Conservation (phyloP, 2,113 vertebrate genomes). For the Syngnathus floridae region DNA sequence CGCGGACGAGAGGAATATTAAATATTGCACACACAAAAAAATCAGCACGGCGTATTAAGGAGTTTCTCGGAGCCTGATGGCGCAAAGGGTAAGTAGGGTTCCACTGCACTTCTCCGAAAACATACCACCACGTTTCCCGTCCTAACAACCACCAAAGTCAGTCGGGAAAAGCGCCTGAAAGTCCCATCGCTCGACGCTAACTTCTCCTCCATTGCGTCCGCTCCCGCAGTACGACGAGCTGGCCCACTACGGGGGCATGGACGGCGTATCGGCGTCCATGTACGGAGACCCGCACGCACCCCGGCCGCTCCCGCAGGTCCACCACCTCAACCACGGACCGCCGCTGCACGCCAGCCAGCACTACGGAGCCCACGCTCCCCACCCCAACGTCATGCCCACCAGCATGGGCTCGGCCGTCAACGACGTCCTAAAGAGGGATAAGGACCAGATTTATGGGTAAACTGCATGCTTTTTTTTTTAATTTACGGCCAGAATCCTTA, state of each 20-base stretch:
- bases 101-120: neutral
- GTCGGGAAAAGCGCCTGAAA: conserved; percentile 1
- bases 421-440: conserved; percentile 99
- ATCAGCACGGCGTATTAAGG: conserved; percentile 84
- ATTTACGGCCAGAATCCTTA: neutral
- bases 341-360: conserved; percentile 97
- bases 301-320: conserved; percentile 95
- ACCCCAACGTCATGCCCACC: conserved; percentile 97
- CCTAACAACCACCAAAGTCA: conserved; percentile 60
- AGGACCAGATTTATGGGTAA: conserved; percentile 99
- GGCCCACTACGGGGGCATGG: conserved; percentile 99
- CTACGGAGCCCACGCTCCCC: conserved; percentile 96
- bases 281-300: conserved; percentile 97
- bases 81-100: conserved; percentile 92
- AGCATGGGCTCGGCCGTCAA: conserved; percentile 99
- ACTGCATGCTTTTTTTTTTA: conserved; percentile 44
- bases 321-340: conserved; percentile 98
- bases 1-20: conserved; percentile 87
- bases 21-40: conserved; percentile 65
- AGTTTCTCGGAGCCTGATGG: conserved; percentile 99
- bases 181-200: conserved; percentile 38
- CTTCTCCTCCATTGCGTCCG: conserved; percentile 57
- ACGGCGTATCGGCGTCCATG: conserved; percentile 96
- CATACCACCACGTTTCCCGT: conserved; percentile 94
- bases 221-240: conserved; percentile 96